Conservation (phyloP, 2,797 vertebrate genomes). For the Diplodus puntazzo region DNA sequence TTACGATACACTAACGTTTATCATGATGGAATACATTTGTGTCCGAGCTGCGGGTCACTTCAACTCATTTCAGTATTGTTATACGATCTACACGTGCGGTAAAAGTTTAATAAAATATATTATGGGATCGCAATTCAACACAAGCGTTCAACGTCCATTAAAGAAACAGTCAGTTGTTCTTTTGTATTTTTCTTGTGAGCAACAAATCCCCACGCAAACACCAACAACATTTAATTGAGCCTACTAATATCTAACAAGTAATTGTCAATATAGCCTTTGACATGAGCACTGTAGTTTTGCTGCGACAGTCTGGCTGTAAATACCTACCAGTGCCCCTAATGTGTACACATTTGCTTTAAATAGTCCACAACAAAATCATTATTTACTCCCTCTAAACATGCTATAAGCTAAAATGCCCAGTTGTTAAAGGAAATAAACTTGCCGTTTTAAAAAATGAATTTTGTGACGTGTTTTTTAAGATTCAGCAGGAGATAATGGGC, state of each 20-base stretch:
- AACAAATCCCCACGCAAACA: neutral
- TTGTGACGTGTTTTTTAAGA: neutral
- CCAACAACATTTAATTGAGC: neutral
- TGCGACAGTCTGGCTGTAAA: neutral
- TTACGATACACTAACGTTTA: neutral
- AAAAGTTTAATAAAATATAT: neutral
- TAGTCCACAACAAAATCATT: too few species aligned
- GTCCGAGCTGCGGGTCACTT: accelerated
- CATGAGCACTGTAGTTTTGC: neutral
- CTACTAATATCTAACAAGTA: neutral
- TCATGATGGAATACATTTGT: neutral
- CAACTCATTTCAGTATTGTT: neutral
- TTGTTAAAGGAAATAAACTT: neutral
- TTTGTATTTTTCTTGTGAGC: neutral
- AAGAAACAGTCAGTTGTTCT: neutral
- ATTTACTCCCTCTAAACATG: neutral
- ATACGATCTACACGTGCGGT: too few species aligned
- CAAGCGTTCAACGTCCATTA: neutral
- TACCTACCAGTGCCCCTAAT: neutral
- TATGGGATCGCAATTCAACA: neutral
- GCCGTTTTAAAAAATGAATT: neutral
- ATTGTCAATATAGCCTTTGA: neutral
- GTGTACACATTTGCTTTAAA: neutral
- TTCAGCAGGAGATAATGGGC: neutral
- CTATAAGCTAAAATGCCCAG: neutral